phyloP scores from a whole-genome alignment of 1,140 invertebrate genomes.

The Macrobrachium rosenbergii region DNA sequence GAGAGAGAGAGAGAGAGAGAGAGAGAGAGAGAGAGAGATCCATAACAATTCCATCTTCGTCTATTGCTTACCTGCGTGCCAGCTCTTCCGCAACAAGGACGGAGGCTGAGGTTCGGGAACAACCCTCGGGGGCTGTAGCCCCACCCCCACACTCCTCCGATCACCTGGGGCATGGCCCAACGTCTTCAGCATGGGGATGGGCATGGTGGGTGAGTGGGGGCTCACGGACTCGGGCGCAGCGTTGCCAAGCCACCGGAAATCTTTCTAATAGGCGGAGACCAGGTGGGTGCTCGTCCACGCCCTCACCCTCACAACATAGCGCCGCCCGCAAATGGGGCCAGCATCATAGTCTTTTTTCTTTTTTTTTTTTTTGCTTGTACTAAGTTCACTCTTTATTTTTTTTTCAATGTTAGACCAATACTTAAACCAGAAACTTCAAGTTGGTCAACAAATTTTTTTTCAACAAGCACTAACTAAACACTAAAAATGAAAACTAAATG shows the following conservation, averaged over 20 bases:
- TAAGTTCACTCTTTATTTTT: no score
- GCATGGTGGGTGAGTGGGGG: slow-evolving; percentile 32
- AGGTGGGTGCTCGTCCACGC: no score
- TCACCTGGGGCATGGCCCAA: slow-evolving; percentile 40
- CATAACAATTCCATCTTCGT: not conserved
- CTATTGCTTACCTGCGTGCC: slow-evolving; percentile 55
- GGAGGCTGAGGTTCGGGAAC: slow-evolving; percentile 45
- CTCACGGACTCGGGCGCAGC: not conserved
- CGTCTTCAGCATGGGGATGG: slow-evolving; percentile 54
- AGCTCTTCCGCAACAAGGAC: slow-evolving; percentile 60
- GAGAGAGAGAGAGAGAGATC: slow-evolving; percentile 1
- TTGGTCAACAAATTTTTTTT: no score
- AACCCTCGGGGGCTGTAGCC: slow-evolving; percentile 29
- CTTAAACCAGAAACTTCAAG: no score
- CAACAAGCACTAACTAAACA: no score
- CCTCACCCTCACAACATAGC: no score
- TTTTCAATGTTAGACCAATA: no score
- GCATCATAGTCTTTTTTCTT: no score
- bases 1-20: slow-evolving; percentile 15
- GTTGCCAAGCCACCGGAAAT: not conserved
- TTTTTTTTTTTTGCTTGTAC: no score
- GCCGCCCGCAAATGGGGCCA: no score
- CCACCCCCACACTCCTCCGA: slow-evolving; percentile 55
- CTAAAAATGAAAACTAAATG: no score
- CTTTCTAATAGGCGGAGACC: no score